Percentiles rank a stretch among this genome's conserved stretches.
Conservation (phyloP, 2,888 invertebrate species). For the Idaea dimidiata region DNA sequence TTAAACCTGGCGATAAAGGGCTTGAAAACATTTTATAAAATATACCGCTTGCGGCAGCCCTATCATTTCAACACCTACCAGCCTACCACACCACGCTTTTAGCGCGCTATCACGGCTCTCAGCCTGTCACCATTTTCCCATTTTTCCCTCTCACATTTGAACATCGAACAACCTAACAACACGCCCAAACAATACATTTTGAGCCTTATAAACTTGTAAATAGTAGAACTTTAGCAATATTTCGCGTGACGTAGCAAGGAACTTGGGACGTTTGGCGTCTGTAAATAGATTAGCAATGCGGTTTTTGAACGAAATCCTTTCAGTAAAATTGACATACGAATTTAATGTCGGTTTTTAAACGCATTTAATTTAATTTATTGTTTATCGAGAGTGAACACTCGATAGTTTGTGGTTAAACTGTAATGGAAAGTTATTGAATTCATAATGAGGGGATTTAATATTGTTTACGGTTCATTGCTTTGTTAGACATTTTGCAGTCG, state of each 20-base stretch:
- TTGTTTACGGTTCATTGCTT: not conserved
- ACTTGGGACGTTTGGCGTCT: conserved; percentile 35
- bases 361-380: conserved; percentile 42
- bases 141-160: conserved; percentile 60
- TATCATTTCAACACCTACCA: conserved; percentile 36
- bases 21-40: not conserved
- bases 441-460: conserved; percentile 14
- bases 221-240: conserved; percentile 9
- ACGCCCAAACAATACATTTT: conserved; percentile 14
- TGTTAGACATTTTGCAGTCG: no score
- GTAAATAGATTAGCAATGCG: conserved; percentile 62
- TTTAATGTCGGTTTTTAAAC: conserved; percentile 56
- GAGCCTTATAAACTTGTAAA: conserved; percentile 18
- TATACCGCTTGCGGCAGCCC: conserved; percentile 43
- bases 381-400: conserved; percentile 45
- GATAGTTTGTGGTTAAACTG: conserved; percentile 40
- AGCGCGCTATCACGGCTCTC: conserved; percentile 78
- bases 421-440: conserved; percentile 37
- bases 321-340: conserved; percentile 63
- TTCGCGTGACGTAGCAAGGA: conserved; percentile 1
- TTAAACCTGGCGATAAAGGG: no score
- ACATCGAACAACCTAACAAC: conserved; percentile 25
- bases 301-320: conserved; percentile 74
- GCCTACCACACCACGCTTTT: conserved; percentile 58
- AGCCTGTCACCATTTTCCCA: conserved; percentile 74